Evolutionary conservation across 35 echinoderm and acorn worm species (phyloP).

Genomic region (Ptychodera flava): DNA sequence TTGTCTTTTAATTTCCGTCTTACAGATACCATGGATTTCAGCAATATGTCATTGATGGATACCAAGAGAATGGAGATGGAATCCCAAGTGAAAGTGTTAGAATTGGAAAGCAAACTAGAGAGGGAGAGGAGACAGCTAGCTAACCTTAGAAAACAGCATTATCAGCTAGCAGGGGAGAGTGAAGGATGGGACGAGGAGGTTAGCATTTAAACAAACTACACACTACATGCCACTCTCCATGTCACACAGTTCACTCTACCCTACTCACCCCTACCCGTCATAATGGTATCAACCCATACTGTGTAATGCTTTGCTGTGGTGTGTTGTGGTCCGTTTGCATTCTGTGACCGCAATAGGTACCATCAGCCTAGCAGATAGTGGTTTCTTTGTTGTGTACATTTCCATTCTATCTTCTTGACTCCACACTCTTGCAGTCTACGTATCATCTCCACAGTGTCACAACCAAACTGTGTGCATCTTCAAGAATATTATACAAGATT

Average conservation of each 20-base stretch:
- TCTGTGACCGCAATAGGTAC: no score
- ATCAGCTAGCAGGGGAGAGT: slow-evolving; percentile 73
- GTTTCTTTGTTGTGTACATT: no score
- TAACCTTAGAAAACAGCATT: slow-evolving; percentile 71
- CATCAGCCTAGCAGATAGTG: no score
- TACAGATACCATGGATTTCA: slow-evolving; percentile 66
- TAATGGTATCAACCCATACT: background rate
- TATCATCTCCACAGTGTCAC: no score
- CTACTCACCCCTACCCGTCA: background rate
- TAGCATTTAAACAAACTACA: slow-evolving; percentile 2
- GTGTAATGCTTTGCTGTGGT: no score
- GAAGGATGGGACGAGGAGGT: slow-evolving; percentile 90
- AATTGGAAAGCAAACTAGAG: slow-evolving; percentile 80
- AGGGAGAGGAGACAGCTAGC: slow-evolving; percentile 73
- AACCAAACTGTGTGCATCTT: no score
- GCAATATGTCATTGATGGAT: slow-evolving; percentile 73
- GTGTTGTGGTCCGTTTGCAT: no score
- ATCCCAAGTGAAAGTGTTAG: slow-evolving; percentile 61
- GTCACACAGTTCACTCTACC: background rate
- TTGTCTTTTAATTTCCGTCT: no score
- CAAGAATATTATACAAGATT: no score
- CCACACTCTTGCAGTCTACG: no score
- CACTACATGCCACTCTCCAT: background rate
- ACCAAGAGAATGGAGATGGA: slow-evolving; percentile 93
- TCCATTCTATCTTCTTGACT: no score